A percentile compares a stretch with the other conserved stretches of the same genome.
These are phyloP conservation scores for Xylota sylvarum DNA, from an alignment of 2,888 invertebrate species.

Conservation along the genomic window DNA sequence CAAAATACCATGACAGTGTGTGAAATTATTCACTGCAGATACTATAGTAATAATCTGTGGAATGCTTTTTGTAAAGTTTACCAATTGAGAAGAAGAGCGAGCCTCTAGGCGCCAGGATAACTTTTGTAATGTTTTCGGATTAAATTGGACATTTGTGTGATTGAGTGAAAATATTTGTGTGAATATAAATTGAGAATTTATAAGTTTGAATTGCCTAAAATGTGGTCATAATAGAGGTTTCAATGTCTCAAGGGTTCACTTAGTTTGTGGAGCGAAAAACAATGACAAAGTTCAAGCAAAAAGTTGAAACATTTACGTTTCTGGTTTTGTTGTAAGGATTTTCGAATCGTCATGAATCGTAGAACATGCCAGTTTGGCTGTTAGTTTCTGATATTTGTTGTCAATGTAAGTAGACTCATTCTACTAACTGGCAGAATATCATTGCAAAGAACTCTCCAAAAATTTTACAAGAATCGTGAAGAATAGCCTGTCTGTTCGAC, in stretches of 20 bases:
- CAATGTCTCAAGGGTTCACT: neutral
- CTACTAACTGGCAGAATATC: no score
- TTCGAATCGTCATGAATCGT: neutral
- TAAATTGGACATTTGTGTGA: constrained; percentile 51
- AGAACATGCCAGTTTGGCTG: neutral
- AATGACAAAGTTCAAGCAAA: neutral
- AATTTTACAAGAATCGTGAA: no score
- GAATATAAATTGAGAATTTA: constrained; percentile 54
- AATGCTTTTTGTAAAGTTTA: constrained; percentile 32
- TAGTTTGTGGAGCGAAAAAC: neutral
- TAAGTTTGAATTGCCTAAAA: constrained; percentile 26
- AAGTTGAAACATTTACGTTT: neutral
- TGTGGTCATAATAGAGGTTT: constrained; percentile 3
- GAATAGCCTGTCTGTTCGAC: no score
- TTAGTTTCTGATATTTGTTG: no score
- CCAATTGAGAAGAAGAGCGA: constrained; percentile 27
- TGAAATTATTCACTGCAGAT: constrained; percentile 50
- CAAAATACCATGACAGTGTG: constrained; percentile 19
- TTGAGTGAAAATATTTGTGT: constrained; percentile 42
- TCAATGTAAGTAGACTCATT: no score
- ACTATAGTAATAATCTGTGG: constrained; percentile 29
- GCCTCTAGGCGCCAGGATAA: constrained; percentile 37
- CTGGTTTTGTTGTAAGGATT: neutral
- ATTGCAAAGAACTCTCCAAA: no score
- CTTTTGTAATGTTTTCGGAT: constrained; percentile 44